Evolutionary conservation across 2,113 vertebrate species (phyloP), one percentile per base, ranked within the genome.

Genomic region (Clarias batrachus): DNA sequence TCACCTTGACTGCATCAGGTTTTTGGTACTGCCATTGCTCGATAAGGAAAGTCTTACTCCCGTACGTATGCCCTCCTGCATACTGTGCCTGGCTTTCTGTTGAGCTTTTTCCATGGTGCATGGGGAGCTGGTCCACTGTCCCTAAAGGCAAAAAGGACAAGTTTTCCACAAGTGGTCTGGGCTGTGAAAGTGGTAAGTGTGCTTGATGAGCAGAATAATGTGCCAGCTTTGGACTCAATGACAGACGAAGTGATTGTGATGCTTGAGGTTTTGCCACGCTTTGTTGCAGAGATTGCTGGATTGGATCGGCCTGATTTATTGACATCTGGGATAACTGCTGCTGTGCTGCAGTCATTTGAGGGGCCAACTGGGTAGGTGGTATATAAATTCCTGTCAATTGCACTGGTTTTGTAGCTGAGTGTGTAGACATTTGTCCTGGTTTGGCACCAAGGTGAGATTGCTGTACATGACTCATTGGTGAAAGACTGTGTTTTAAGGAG

Each of bases 11-110:
- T 81, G 86, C 25, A 8, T 89, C 54, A 33, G 85, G 1, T 12
- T 86, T 88, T 91, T 88, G 85, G 27, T 92, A 92, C 4, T 88
- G 84, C 25, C 52, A 88, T 90, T 90, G 92, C 63, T 94, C 91
- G 41, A 91, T 27, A 73, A 93, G 91, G 25, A 90, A 89, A 0
- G 91, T 82, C 86, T 85, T 93, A 65, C 90, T 90, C 25, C 88
- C 91, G n/a, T n/a, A n/a, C n/a, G n/a, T n/a, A 0, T 88, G 83
- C 8, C 90, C 90, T 63, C 86, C 86, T 3, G 81, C 33, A 91
- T 89, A 90, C 27, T 84, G 82, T 0, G 84, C 57, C 77, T 63
- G 80, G 41, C 88, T 88, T 16, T 59, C 88, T 48, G 54, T n/a
- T 54, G 37, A 21, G 1, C 30, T 59, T 37, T 84, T 86, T 52